These are phyloP conservation scores for Agriotes lineatus DNA, from an alignment of 2,888 invertebrate species.

Conservation along the genomic window DNA sequence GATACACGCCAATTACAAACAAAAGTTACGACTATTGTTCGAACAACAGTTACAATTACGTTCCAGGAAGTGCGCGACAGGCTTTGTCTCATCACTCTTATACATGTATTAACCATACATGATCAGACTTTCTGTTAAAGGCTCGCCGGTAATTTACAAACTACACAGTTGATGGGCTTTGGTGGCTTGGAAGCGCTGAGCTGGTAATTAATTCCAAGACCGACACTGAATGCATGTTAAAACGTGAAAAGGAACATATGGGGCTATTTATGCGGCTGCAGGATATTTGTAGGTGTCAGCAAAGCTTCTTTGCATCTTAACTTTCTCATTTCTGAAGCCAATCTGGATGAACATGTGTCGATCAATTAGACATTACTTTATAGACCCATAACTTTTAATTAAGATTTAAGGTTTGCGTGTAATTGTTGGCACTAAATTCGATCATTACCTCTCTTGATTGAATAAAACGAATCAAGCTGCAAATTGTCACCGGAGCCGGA, in stretches of 20 bases:
- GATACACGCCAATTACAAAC: slow-evolving; percentile 37
- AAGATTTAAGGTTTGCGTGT: not conserved
- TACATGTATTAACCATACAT: slow-evolving; percentile 19
- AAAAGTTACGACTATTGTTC: slow-evolving; percentile 29
- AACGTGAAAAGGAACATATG: not conserved
- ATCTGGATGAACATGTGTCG: not conserved
- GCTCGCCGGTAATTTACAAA: slow-evolving; percentile 2
- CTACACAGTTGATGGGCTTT: not conserved
- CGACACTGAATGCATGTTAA: slow-evolving; percentile 1
- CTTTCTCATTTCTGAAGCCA: not conserved
- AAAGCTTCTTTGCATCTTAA: not conserved
- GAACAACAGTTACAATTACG: slow-evolving; percentile 27
- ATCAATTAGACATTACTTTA: not conserved
- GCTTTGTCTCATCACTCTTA: slow-evolving; percentile 22
- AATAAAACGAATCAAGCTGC: no score
- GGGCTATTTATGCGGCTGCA: not conserved
- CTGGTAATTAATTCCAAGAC: not conserved
- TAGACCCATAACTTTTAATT: not conserved
- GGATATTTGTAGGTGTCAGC: not conserved
- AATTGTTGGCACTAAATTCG: not conserved
- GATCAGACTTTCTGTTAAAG: slow-evolving; percentile 11
- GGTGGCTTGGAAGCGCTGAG: not conserved
- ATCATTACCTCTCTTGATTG: not conserved
- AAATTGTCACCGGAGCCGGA: no score
- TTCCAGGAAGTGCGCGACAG: slow-evolving; percentile 21